Evolutionary conservation across 1,140 invertebrate species (phyloP).

Genomic region (Trichogramma pretiosum): DNA sequence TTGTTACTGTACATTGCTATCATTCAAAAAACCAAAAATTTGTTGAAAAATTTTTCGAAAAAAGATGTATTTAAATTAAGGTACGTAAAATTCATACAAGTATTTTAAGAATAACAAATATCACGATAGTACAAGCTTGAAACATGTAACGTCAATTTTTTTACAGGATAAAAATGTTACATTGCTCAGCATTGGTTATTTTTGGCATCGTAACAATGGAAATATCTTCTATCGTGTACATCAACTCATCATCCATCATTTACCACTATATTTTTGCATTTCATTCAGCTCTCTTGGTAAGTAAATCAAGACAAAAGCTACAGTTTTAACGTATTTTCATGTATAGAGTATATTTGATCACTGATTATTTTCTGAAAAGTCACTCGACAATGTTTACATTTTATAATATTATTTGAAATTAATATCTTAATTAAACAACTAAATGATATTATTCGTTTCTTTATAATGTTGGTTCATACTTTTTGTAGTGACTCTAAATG

Average conservation of each 20-base stretch:
- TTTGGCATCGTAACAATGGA: slow-evolving; percentile 49
- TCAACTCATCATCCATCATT: slow-evolving; percentile 49
- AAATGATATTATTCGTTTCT: too few relatives aligned
- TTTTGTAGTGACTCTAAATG: too few relatives aligned
- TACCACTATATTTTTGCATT: slow-evolving; percentile 53
- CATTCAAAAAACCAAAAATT: slow-evolving; percentile 44
- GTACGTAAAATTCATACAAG: slow-evolving; percentile 22
- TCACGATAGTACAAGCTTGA: background rate
- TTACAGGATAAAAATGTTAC: slow-evolving; percentile 50
- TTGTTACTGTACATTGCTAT: slow-evolving; percentile 47
- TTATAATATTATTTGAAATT: too few relatives aligned
- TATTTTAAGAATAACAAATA: background rate
- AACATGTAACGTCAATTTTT: slow-evolving; percentile 9
- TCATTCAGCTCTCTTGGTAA: slow-evolving; percentile 50
- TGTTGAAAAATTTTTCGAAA: slow-evolving; percentile 38
- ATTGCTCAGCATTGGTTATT: slow-evolving; percentile 51
- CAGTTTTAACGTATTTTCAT: background rate
- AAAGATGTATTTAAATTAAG: slow-evolving; percentile 37
- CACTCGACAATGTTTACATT: too few relatives aligned
- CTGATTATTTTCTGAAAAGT: too few relatives aligned
- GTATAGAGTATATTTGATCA: too few relatives aligned
- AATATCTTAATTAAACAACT: too few relatives aligned
- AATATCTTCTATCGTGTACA: slow-evolving; percentile 52
- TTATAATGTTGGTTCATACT: too few relatives aligned
- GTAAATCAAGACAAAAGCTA: slow-evolving; percentile 20